Conservation (phyloP, 2,797 vertebrate species). For the Acrossocheilus fasciatus region DNA sequence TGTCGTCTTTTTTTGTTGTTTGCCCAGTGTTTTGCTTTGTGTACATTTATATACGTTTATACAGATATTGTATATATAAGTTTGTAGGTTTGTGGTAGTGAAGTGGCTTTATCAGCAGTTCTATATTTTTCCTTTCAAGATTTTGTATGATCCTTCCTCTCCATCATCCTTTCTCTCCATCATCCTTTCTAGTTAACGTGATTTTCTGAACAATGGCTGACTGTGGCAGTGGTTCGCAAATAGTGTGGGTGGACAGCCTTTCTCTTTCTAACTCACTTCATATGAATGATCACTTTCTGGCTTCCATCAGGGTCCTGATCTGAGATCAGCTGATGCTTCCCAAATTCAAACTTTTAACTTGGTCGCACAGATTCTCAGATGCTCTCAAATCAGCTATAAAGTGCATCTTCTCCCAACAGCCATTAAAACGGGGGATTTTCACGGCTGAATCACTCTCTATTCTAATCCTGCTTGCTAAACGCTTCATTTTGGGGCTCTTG, state of each 20-base stretch:
- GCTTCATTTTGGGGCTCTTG: conserved; percentile 38
- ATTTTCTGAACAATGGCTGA: conserved; percentile 15
- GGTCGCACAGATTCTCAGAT: background rate
- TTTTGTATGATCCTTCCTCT: conserved; percentile 4
- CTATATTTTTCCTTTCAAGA: background rate
- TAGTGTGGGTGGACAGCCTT: conserved; percentile 33
- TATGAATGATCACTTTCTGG: conserved; percentile 31
- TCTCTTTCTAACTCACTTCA: conserved; percentile 25
- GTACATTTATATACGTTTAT: background rate
- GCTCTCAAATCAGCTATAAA: conserved; percentile 26
- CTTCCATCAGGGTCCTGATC: conserved; percentile 1
- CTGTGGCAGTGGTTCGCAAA: conserved; percentile 8
- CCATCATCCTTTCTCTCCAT: conserved; percentile 13
- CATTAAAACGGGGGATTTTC: conserved; percentile 22
- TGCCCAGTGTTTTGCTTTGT: too few species aligned
- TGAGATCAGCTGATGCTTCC: background rate
- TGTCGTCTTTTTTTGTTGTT: background rate
- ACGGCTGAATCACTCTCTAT: conserved; percentile 51
- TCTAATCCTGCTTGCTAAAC: conserved; percentile 54
- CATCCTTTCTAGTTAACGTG: conserved; percentile 18
- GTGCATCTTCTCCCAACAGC: background rate
- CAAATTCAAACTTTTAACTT: background rate
- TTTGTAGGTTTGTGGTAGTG: background rate
- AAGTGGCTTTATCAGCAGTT: background rate
- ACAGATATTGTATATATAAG: too few species aligned